Conservation (phyloP, 2,113 vertebrate species). For the Sakesphorus luctuosus region DNA sequence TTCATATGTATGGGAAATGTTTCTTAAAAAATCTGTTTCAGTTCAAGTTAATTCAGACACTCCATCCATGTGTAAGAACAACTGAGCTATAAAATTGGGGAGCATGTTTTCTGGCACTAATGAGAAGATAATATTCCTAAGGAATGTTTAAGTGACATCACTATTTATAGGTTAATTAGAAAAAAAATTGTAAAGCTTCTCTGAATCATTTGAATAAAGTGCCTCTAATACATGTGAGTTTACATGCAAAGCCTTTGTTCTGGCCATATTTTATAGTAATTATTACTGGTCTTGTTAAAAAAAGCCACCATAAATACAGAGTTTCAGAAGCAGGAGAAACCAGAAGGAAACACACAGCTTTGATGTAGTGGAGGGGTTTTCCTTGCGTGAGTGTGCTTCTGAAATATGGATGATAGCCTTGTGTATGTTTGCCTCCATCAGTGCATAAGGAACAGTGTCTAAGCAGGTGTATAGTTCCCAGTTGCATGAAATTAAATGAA, state of each 20-base stretch:
- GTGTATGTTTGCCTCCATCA: not conserved
- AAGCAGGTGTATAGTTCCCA: constrained; percentile 1
- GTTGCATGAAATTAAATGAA: constrained; percentile 28
- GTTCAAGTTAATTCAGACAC: constrained; percentile 69
- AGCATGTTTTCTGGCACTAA: constrained; percentile 77
- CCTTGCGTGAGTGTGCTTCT: not conserved
- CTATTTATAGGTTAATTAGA: constrained; percentile 85
- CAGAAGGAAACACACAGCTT: not conserved
- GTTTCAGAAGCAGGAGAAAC: not conserved
- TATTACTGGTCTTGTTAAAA: constrained; percentile 35
- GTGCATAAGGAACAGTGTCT: rapidly evolving
- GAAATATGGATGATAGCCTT: not conserved
- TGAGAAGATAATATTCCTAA: constrained; percentile 77
- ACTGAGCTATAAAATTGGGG: constrained; percentile 79
- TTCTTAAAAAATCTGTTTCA: constrained; percentile 56
- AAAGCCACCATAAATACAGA: not conserved
- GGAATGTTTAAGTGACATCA: constrained; percentile 79
- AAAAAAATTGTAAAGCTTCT: constrained; percentile 80
- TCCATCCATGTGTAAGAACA: constrained; percentile 69
- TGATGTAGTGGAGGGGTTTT: not conserved
- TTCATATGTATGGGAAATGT: not conserved
- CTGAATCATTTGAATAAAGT: constrained; percentile 61
- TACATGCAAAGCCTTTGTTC: constrained; percentile 19
- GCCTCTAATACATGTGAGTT: constrained; percentile 10
- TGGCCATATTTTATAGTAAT: constrained; percentile 1